A percentile compares a stretch with the other conserved stretches of the same genome.
These are phyloP conservation scores for Copsychus sechellarum DNA, from an alignment of 2,113 vertebrate genomes.

Conservation along the genomic window DNA sequence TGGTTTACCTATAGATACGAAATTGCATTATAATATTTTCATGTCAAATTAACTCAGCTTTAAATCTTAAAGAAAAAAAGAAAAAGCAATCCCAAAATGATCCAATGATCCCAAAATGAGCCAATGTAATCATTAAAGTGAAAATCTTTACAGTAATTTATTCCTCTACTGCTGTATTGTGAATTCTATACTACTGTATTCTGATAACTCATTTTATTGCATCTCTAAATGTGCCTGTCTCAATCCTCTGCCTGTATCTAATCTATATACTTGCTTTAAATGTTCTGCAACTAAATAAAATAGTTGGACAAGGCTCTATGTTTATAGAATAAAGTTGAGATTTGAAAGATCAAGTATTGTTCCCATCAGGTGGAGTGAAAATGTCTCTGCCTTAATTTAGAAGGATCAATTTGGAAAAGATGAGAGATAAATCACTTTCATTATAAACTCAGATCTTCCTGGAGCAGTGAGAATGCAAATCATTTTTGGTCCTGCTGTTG, in stretches of 20 bases:
- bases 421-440: constrained; percentile 61
- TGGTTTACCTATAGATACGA: not conserved
- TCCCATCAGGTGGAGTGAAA: constrained; percentile 38
- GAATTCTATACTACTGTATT: not conserved
- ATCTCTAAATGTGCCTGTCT: not conserved
- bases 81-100: not conserved
- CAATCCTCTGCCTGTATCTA: not conserved
- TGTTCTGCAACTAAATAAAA: constrained; percentile 9
- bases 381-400: constrained; percentile 58
- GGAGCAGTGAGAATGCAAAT: constrained; percentile 24
- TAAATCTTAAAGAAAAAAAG: not conserved
- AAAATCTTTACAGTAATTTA: not conserved
- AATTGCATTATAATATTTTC: not conserved
- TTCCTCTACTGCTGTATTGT: not conserved
- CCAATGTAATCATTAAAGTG: not conserved
- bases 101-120: not conserved
- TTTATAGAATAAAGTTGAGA: constrained; percentile 26
- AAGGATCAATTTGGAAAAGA: constrained; percentile 52
- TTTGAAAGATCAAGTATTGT: constrained; percentile 46
- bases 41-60: not conserved
- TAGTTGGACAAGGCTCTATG: not conserved
- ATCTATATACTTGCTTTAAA: constrained; percentile 12
- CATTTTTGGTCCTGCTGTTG: constrained; percentile 25
- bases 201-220: not conserved
- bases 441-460: constrained; percentile 44